Conservation (phyloP, 2,888 invertebrate genomes). For the Danaus chrysippus region DNA sequence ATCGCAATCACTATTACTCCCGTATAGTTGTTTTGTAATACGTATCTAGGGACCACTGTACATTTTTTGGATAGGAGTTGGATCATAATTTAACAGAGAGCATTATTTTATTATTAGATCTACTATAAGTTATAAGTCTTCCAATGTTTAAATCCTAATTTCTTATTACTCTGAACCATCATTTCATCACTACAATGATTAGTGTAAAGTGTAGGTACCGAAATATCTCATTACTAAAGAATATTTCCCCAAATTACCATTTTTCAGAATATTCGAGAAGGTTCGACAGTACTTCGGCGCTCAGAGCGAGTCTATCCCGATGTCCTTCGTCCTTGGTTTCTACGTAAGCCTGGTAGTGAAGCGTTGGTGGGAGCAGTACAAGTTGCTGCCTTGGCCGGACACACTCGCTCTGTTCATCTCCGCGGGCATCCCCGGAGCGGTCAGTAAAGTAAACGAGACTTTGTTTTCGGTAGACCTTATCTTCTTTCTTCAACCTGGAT, state of each 20-base stretch:
- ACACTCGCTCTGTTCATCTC: constrained; percentile 94
- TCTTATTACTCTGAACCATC: too few species aligned
- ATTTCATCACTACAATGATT: too few species aligned
- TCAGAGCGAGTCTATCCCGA: constrained; percentile 93
- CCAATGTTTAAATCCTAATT: too few species aligned
- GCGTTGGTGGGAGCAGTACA: constrained; percentile 98
- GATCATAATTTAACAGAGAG: too few species aligned
- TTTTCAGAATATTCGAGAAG: constrained; percentile 92
- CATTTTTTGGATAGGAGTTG: too few species aligned
- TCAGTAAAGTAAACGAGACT: constrained; percentile 78
- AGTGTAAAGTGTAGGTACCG: background rate
- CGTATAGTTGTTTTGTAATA: too few species aligned
- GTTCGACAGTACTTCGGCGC: constrained; percentile 91
- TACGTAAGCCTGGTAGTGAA: constrained; percentile 95
- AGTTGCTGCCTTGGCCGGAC: constrained; percentile 95
- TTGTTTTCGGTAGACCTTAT: constrained; percentile 17
- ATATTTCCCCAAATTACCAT: constrained; percentile 15
- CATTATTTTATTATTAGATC: too few species aligned
- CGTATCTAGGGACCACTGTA: too few species aligned
- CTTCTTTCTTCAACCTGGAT: background rate
- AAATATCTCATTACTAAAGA: background rate
- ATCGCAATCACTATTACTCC: too few species aligned
- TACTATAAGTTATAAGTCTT: too few species aligned
- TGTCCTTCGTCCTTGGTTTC: constrained; percentile 97
- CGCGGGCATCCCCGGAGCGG: constrained; percentile 93